A percentile compares a stretch with the other conserved stretches of the same genome.
These are phyloP conservation scores for Hermatobates lingyangjiaoensis DNA, from an alignment of 1,140 invertebrate species.

Conservation along the genomic window DNA sequence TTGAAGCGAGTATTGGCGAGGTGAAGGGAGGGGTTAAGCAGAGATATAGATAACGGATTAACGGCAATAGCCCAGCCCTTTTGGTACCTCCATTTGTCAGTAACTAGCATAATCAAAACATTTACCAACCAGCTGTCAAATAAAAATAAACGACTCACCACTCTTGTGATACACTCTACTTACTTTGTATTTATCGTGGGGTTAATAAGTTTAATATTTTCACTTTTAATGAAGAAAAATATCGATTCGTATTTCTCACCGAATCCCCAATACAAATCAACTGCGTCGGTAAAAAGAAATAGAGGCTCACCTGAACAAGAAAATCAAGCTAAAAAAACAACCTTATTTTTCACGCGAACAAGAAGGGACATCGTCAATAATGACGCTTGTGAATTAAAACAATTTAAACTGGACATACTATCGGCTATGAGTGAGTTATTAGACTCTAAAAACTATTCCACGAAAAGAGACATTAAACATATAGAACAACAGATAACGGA, in stretches of 20 bases:
- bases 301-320: too few relatives aligned
- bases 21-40: not conserved
- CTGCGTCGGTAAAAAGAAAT: too few relatives aligned
- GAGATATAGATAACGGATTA: not conserved
- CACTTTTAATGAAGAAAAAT: too few relatives aligned
- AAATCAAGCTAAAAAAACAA: too few relatives aligned
- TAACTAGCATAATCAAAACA: not conserved
- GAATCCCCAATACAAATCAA: too few relatives aligned
- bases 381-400: not conserved
- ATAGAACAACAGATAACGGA: not conserved
- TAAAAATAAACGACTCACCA: too few relatives aligned
- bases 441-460: not conserved
- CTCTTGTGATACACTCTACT: too few relatives aligned
- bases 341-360: too few relatives aligned
- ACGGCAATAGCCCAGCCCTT: not conserved
- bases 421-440: not conserved
- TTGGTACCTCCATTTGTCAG: not conserved
- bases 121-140: not conserved
- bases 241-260: too few relatives aligned
- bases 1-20: not conserved
- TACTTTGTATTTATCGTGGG: not conserved
- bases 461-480: not conserved
- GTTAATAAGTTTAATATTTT: too few relatives aligned
- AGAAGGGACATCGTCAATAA: too few relatives aligned
- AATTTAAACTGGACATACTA: not conserved